Conservation (phyloP, 2,113 vertebrate species). For the Thymallus thymallus region DNA sequence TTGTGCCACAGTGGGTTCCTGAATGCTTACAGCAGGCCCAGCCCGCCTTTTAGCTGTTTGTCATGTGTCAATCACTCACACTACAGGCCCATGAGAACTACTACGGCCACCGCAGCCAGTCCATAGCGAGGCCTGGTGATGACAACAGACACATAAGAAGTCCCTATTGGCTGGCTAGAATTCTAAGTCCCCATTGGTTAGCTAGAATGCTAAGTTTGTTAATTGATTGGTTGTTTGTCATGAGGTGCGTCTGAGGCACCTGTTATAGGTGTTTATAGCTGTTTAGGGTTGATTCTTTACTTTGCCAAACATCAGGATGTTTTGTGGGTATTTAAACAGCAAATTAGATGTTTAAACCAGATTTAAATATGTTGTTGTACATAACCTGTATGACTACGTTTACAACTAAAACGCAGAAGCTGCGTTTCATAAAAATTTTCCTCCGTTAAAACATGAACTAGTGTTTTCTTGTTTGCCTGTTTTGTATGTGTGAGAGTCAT, state of each 20-base stretch:
- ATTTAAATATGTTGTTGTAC: background rate
- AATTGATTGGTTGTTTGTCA: background rate
- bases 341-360: too few species aligned
- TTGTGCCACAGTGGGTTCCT: conserved; percentile 9
- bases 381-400: background rate
- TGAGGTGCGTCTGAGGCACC: background rate
- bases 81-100: conserved; percentile 4
- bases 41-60: background rate
- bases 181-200: too few species aligned
- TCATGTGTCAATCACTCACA: conserved; percentile 23
- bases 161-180: background rate
- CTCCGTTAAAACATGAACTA: conserved; percentile 76
- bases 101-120: conserved; percentile 2
- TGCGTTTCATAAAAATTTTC: background rate
- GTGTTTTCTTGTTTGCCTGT: conserved; percentile 32
- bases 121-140: background rate
- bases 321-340: too few species aligned
- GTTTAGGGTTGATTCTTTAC: background rate
- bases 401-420: background rate
- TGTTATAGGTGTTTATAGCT: background rate
- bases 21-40: conserved; percentile 10
- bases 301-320: too few species aligned
- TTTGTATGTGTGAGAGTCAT: conserved; percentile 56
- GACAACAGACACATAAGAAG: too few species aligned
- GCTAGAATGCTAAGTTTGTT: background rate